These are phyloP conservation scores for Spondyliosoma cantharus DNA, from an alignment of 2,797 vertebrate genomes.

Conservation along the genomic window DNA sequence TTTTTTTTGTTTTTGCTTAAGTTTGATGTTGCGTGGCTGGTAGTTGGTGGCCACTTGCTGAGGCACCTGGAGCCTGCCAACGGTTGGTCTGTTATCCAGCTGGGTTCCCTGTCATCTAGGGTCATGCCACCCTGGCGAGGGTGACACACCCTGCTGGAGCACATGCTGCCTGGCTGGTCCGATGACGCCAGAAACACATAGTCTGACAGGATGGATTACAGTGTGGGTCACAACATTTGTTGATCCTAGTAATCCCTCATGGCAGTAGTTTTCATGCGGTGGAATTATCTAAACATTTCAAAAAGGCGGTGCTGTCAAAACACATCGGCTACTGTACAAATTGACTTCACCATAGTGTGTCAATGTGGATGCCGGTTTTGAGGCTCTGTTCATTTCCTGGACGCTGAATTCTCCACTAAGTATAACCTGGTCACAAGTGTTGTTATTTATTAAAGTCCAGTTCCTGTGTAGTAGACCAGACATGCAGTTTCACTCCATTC, in stretches of 20 bases:
- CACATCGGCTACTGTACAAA: slow-evolving; percentile 30
- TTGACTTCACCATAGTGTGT: slow-evolving; percentile 38
- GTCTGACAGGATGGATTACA: slow-evolving; percentile 65
- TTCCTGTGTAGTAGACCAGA: slow-evolving; percentile 8
- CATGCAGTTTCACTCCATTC: background rate
- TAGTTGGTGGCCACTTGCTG: slow-evolving; percentile 40
- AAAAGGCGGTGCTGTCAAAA: slow-evolving; percentile 33
- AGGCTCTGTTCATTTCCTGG: slow-evolving; percentile 29
- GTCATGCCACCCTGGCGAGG: slow-evolving; percentile 66
- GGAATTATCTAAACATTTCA: slow-evolving; percentile 66
- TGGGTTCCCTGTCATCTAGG: slow-evolving; percentile 66
- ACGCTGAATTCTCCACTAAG: slow-evolving; percentile 37
- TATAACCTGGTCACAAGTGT: slow-evolving; percentile 5
- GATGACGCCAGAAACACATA: slow-evolving; percentile 52
- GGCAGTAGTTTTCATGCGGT: slow-evolving; percentile 60
- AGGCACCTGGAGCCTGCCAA: slow-evolving; percentile 61
- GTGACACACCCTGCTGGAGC: slow-evolving; percentile 61
- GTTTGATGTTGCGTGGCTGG: slow-evolving; percentile 61
- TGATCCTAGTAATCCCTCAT: slow-evolving; percentile 59
- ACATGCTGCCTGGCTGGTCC: slow-evolving; percentile 49
- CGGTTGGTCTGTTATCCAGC: slow-evolving; percentile 55
- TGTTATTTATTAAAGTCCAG: slow-evolving; percentile 35
- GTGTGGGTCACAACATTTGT: slow-evolving; percentile 51
- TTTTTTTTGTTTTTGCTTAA: slow-evolving; percentile 34
- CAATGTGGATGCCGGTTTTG: slow-evolving; percentile 4